Evolutionary conservation across 2,113 vertebrate species (phyloP).

Genomic region (Gavia stellata): DNA sequence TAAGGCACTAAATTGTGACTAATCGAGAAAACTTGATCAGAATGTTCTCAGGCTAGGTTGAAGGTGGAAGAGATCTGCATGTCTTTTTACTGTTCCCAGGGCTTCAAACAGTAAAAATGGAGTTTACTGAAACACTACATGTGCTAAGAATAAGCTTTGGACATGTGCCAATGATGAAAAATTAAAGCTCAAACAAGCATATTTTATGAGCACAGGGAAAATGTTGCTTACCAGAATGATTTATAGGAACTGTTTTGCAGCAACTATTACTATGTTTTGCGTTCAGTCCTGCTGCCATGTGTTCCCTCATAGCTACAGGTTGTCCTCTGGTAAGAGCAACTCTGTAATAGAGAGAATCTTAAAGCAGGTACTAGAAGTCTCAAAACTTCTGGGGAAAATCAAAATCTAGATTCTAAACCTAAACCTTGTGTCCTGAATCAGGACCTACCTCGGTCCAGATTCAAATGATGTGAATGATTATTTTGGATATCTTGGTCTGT

Average conservation of each 20-base stretch:
- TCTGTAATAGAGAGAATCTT: neutral
- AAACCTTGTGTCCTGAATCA: neutral
- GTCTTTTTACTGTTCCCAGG: neutral
- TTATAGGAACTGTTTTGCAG: slow-evolving; percentile 15
- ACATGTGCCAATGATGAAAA: neutral
- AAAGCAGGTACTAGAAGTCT: neutral
- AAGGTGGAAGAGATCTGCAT: neutral
- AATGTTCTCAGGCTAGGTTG: neutral
- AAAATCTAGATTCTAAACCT: neutral
- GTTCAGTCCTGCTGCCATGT: neutral
- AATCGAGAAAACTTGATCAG: neutral
- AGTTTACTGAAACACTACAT: slow-evolving; percentile 13
- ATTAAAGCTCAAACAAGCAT: slow-evolving; percentile 25
- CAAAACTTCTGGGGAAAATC: neutral
- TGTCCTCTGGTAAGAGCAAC: neutral
- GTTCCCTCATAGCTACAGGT: neutral
- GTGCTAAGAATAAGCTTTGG: slow-evolving; percentile 38
- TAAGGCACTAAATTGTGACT: neutral
- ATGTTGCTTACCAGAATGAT: neutral
- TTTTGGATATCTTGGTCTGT: neutral
- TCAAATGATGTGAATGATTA: neutral
- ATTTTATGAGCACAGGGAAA: slow-evolving; percentile 11
- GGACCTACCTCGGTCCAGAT: neutral
- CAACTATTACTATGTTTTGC: neutral
- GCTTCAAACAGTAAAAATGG: neutral